phyloP scores from a whole-genome alignment of 1,140 invertebrate species.

The Venustaconcha ellipsiformis region DNA sequence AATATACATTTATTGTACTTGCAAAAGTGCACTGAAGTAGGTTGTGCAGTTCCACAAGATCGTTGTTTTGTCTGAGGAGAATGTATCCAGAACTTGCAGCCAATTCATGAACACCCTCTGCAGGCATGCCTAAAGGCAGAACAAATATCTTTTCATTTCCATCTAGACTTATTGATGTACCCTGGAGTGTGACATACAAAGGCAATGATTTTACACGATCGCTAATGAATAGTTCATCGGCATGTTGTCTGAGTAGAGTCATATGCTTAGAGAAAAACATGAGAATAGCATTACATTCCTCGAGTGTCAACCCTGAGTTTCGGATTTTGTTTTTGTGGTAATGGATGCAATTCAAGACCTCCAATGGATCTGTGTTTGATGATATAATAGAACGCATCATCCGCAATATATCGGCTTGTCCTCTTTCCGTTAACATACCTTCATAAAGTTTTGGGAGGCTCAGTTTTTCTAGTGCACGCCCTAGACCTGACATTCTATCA shows the following conservation, averaged over 20 bases:
- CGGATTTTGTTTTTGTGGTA: background rate
- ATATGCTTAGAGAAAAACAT: constrained; percentile 1
- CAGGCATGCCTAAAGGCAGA: constrained; percentile 3
- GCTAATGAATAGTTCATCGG: no score
- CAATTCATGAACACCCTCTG: constrained; percentile 9
- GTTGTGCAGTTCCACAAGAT: background rate
- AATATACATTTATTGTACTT: background rate
- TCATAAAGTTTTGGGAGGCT: background rate
- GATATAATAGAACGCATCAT: background rate
- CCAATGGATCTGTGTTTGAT: background rate
- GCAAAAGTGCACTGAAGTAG: background rate
- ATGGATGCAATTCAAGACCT: constrained; percentile 3
- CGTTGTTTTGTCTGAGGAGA: background rate
- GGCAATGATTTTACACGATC: constrained; percentile 1
- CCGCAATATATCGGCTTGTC: background rate
- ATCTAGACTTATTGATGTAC: background rate
- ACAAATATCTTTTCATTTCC: background rate
- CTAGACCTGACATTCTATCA: background rate
- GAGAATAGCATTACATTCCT: constrained; percentile 1
- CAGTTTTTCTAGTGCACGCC: background rate
- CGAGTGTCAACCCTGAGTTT: background rate
- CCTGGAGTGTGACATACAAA: background rate
- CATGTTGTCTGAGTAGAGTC: background rate
- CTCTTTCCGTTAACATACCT: background rate
- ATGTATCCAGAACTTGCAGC: background rate